Conservation (phyloP, 2,113 vertebrate species). For the Trochalopteron elliotii region DNA sequence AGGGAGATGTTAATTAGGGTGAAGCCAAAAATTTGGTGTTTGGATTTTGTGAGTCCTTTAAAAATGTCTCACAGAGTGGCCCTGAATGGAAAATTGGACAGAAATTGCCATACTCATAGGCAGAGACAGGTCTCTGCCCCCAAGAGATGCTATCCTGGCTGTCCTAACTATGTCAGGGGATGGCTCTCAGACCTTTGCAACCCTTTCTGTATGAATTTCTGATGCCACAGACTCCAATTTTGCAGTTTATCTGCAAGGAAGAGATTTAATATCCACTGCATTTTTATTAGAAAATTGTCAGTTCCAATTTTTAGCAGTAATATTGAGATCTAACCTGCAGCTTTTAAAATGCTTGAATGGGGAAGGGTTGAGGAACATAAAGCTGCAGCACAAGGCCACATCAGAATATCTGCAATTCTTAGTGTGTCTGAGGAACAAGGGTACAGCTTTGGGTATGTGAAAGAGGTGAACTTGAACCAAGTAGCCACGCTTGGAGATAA, state of each 20-base stretch:
- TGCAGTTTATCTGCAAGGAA: not conserved
- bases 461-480: not conserved
- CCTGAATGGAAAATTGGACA: not conserved
- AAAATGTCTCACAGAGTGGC: not conserved
- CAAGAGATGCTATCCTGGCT: not conserved
- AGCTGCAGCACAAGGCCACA: not conserved
- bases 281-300: constrained; percentile 1
- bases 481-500: not conserved
- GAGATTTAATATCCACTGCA: not conserved
- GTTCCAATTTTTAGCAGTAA: not conserved
- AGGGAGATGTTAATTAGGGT: not conserved
- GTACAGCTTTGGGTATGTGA: not conserved
- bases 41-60: not conserved
- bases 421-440: not conserved
- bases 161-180: not conserved
- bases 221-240: not conserved
- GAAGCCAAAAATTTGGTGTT: not conserved
- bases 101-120: not conserved
- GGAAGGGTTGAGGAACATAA: not conserved
- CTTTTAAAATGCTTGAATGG: not conserved
- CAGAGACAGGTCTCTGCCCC: not conserved
- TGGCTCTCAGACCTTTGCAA: not conserved
- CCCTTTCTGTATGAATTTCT: not conserved
- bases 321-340: not conserved
- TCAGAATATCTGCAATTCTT: not conserved